A percentile compares a stretch with the other conserved stretches of the same genome.
Conservation (phyloP, 2,888 invertebrate species). For the Thalpophila matura region DNA sequence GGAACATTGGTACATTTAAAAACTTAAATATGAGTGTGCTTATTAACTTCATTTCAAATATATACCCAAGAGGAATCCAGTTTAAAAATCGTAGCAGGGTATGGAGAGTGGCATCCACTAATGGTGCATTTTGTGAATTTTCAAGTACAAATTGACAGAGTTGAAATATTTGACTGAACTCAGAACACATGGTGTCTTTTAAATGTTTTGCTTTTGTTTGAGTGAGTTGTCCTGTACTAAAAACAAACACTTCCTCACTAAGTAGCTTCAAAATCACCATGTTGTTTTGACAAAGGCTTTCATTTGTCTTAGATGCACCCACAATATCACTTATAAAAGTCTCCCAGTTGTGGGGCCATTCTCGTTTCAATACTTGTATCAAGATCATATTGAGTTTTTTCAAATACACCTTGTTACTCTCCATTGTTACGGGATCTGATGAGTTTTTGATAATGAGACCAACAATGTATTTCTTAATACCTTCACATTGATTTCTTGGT, state of each 20-base stretch:
- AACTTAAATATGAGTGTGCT: slow-evolving; percentile 98
- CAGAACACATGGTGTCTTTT: slow-evolving; percentile 99
- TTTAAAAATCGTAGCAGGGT: slow-evolving; percentile 99
- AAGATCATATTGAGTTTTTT: slow-evolving; percentile 99
- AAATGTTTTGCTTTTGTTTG: slow-evolving; percentile 99
- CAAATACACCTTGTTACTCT: slow-evolving; percentile 98
- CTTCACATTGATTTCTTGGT: slow-evolving; percentile 99
- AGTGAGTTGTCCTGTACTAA: slow-evolving; percentile 99
- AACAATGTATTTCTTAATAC: slow-evolving; percentile 99
- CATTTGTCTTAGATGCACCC: slow-evolving; percentile 99
- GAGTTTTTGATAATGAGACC: slow-evolving; percentile 99
- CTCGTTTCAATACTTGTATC: slow-evolving; percentile 99
- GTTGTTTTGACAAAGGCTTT: slow-evolving; percentile 99
- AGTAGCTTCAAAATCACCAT: slow-evolving; percentile 99
- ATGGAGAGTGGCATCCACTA: slow-evolving; percentile 98
- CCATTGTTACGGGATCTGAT: slow-evolving; percentile 96
- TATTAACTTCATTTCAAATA: slow-evolving; percentile 99
- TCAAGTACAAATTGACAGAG: slow-evolving; percentile 99
- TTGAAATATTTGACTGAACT: slow-evolving; percentile 99
- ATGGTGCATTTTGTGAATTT: slow-evolving; percentile 98
- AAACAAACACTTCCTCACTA: slow-evolving; percentile 99
- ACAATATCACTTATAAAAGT: slow-evolving; percentile 99
- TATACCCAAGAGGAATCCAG: slow-evolving; percentile 99
- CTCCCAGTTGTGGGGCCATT: slow-evolving; percentile 99
- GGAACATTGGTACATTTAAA: slow-evolving; percentile 98